Evolutionary conservation across 2,113 vertebrate genomes (phyloP).

Genomic region (Apodemus speciosus): DNA sequence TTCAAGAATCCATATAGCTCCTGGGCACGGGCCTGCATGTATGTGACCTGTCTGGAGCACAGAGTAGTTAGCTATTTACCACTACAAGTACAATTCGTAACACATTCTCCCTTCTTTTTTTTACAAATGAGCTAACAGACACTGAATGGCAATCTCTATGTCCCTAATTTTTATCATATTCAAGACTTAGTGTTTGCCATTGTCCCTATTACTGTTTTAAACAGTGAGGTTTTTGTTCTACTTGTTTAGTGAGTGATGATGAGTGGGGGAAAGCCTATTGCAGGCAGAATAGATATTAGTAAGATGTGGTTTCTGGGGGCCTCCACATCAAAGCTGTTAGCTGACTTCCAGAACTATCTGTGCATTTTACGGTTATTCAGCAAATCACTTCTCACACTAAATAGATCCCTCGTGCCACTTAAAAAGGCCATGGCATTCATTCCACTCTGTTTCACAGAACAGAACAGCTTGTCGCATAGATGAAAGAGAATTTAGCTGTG

Average conservation of each 20-base stretch:
- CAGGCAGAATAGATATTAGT: neutral
- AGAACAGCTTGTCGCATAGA: slow-evolving; percentile 76
- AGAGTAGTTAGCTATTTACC: too few relatives aligned
- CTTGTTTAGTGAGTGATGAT: neutral
- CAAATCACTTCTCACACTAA: slow-evolving; percentile 73
- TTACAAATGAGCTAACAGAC: slow-evolving; percentile 1
- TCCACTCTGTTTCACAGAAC: slow-evolving; percentile 80
- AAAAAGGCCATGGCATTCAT: slow-evolving; percentile 77
- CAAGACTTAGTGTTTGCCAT: neutral
- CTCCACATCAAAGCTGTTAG: slow-evolving; percentile 68
- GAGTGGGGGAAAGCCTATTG: slow-evolving; percentile 17
- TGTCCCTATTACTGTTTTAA: neutral
- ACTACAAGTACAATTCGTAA: neutral
- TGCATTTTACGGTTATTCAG: slow-evolving; percentile 69
- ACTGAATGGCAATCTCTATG: slow-evolving; percentile 16
- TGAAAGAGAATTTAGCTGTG: slow-evolving; percentile 71
- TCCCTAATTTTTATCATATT: slow-evolving; percentile 29
- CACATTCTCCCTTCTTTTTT: neutral
- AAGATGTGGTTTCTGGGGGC: slow-evolving; percentile 41
- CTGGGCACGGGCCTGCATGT: too few relatives aligned
- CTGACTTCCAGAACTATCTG: slow-evolving; percentile 72
- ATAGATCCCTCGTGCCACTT: slow-evolving; percentile 67
- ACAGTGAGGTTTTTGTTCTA: slow-evolving; percentile 41
- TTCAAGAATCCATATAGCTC: too few relatives aligned
- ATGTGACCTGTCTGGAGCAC: too few relatives aligned